Base-by-base conservation (phyloP, 2,797 vertebrate genomes). In the Sarcoramphus papa region DNA sequence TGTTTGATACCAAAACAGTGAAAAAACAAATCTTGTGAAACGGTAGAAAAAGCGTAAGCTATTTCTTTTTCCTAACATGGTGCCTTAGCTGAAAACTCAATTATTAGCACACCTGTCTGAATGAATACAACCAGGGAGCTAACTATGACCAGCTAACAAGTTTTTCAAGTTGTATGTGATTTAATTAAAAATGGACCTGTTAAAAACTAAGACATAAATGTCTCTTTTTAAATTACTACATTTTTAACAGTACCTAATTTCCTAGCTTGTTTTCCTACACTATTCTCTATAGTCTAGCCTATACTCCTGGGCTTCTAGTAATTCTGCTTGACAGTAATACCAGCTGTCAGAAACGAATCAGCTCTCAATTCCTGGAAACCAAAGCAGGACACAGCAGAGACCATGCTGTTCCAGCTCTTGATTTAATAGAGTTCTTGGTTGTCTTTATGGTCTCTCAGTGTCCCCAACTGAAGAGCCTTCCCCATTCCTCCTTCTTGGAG, bases 1-100 rank as follows among this genome's bases (percentile, higher is more conserved):
- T 54, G 19, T 53, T 54, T 72, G 22, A 57, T 33, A 23, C 31
- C 0, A 3, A 64, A 81, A 19, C 7, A 23, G 8, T 20, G 19
- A 20, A 48, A 86, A 64, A 22, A 2, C 6, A 31, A 14, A 35
- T 50, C 16, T 47, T 1, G 2, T 37, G 27, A 54, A 80, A 35
- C 1, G 2, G 0, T 4, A 60, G 24, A 19, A n/a, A 59, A 72
- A 72, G 3, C 0, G 0, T 10, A 30, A 77, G 9, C 5, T 14
- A 11, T 51, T 85, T 69, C 3, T 72, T n/a, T 85, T 77, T 77
- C 23, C 37, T 64, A 33, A 12, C 4, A 6, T 4, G 5, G 8
- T 51, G 13, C 14, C 7, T 35, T 33, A 33, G 35, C 74, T 91
- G 57, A 68, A 90, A 85, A 10, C 19, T 56, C 47, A 50, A 4